Evolutionary conservation across 2,888 invertebrate species (phyloP).

Genomic region (Thera obeliscata): DNA sequence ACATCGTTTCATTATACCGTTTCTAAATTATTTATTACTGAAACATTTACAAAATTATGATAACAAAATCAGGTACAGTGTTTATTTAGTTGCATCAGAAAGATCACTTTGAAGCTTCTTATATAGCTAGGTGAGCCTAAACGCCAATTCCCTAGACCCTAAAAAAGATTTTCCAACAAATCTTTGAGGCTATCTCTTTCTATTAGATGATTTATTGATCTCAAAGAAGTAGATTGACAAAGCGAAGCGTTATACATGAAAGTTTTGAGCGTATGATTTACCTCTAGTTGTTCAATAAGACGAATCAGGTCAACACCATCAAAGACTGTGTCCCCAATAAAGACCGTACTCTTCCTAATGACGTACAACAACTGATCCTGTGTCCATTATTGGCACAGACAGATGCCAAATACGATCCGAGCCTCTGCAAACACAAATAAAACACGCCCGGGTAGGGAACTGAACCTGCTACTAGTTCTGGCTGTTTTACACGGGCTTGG

Average conservation of each 20-base stretch:
- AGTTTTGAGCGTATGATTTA: neutral
- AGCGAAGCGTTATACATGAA: neutral
- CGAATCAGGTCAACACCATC: constrained; percentile 14
- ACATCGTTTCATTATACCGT: no score
- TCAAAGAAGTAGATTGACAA: no score
- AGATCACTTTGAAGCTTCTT: no score
- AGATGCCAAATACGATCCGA: constrained; percentile 67
- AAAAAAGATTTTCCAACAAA: no score
- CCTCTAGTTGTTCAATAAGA: neutral
- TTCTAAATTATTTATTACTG: no score
- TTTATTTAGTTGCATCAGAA: no score
- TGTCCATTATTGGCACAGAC: constrained; percentile 71
- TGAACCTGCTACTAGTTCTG: constrained; percentile 43
- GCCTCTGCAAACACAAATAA: constrained; percentile 64
- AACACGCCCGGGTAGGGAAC: constrained; percentile 55
- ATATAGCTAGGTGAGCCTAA: no score
- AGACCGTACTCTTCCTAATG: constrained; percentile 25
- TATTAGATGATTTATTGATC: no score
- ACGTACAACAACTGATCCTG: constrained; percentile 30
- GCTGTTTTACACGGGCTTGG: constrained; percentile 25
- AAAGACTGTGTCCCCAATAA: constrained; percentile 21
- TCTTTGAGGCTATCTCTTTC: no score
- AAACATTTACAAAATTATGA: no score
- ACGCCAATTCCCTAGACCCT: no score
- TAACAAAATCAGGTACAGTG: no score